Base-by-base conservation (phyloP, 2,888 invertebrate genomes). In the Hemicrepidius hirtus region DNA sequence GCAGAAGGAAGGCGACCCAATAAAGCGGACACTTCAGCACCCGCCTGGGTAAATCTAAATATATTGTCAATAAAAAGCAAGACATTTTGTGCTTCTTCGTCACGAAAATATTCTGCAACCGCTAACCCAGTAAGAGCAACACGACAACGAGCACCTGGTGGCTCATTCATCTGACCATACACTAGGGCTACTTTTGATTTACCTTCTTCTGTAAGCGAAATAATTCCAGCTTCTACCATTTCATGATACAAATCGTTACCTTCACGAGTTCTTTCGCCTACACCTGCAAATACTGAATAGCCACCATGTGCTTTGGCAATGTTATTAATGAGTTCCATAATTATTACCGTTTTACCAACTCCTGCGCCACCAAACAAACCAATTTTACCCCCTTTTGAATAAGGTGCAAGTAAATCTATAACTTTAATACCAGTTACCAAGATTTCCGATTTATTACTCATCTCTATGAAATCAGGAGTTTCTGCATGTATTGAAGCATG, bases 101-200 rank as follows among this genome's bases (percentile, higher is more conserved):
- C 97, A 79, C 97, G 91, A 93, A 97, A 97, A 87, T 97, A 95
- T 85, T 97, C 97, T 18, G 97, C 97, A 28, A 97, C 93, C 3
- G 97, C 97, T 68, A 97, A 89, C 74, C 97, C 97, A 74, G 97
- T 96, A 78, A 97, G 88, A 62, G 97, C 97, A 21, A 97, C 97
- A 83, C 97, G 93, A 57, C 96, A 96, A 83, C 97, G 91, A 24
- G 97, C 97, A 67, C 97, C 97, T 76, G 97, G 97, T 3, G 97
- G 97, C 87, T 97, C 97, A 87, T 97, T 97, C 97, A 97, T 97
- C 87, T 97, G 97, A 75, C 97, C 97, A 86, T 97, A 97, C 69
- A 97, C 97, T 68, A 97, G 89, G 3, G 96, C 93, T 86, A 96
- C 96, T 90, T 97, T 95, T 10, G 94, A 95, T 55, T 91, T 91